Evolutionary conservation across 2,113 vertebrate species (phyloP).

Genomic region (Phylloscopus trochiloides): DNA sequence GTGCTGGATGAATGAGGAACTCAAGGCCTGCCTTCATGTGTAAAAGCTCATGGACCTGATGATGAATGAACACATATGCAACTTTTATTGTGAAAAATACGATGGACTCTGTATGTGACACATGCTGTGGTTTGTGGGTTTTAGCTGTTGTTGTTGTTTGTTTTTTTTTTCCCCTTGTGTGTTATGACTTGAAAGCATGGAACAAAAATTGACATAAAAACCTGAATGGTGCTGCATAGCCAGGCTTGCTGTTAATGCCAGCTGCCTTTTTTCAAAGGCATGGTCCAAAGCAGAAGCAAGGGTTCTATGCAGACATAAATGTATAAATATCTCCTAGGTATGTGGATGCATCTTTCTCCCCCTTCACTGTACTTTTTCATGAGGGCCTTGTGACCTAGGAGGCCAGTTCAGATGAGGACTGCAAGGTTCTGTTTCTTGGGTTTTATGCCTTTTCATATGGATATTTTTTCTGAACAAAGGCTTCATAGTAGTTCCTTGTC

Average conservation of each 20-base stretch:
- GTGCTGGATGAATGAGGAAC: neutral
- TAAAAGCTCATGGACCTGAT: neutral
- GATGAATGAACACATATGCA: neutral
- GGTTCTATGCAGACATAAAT: neutral
- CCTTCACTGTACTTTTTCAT: neutral
- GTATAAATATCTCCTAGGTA: neutral
- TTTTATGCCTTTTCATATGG: neutral
- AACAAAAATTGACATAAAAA: neutral
- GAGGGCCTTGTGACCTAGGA: neutral
- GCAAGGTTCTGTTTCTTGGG: neutral
- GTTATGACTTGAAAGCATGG: neutral
- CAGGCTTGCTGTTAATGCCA: neutral
- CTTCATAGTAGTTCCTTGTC: neutral
- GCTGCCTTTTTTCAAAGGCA: neutral
- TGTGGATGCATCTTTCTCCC: neutral
- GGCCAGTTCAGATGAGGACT: neutral
- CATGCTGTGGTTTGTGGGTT: neutral
- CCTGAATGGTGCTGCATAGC: neutral
- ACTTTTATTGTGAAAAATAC: neutral
- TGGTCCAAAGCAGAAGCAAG: neutral
- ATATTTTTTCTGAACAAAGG: neutral
- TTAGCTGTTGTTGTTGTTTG: neutral
- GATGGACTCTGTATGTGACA: neutral
- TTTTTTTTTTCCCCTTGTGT: neutral
- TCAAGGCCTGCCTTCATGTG: neutral